Percentiles rank a stretch among this genome's conserved stretches.
phyloP scores from a whole-genome alignment of 2,888 invertebrate genomes.

The Helicoverpa assulta region DNA sequence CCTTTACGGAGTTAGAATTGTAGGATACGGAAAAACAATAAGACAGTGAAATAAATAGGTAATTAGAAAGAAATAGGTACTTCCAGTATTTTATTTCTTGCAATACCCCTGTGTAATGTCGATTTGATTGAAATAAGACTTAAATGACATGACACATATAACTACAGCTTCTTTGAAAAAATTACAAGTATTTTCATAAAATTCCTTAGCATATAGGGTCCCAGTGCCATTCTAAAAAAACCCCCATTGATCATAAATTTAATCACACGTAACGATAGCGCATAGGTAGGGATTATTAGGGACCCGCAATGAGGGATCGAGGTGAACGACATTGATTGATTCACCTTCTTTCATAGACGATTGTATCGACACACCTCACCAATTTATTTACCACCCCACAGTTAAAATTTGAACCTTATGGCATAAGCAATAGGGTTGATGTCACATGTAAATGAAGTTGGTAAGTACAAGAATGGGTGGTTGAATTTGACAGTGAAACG shows the following conservation, averaged over 20 bases:
- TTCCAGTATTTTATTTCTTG: too few relatives aligned
- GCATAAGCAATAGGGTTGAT: neutral
- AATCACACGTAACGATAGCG: constrained; percentile 65
- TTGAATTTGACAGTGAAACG: constrained; percentile 68
- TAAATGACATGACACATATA: too few relatives aligned
- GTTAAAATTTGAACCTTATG: constrained; percentile 33
- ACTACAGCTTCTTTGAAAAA: too few relatives aligned
- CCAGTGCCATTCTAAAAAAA: constrained; percentile 37
- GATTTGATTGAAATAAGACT: neutral
- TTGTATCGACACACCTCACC: constrained; percentile 61
- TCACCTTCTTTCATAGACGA: constrained; percentile 69
- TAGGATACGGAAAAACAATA: constrained; percentile 46
- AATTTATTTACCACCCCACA: constrained; percentile 3
- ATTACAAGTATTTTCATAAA: neutral
- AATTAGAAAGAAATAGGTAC: too few relatives aligned
- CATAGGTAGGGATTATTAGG: constrained; percentile 63
- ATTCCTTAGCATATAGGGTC: constrained; percentile 6
- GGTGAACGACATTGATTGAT: constrained; percentile 79
- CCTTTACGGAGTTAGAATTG: constrained; percentile 16
- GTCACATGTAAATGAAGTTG: constrained; percentile 23
- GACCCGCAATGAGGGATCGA: constrained; percentile 69
- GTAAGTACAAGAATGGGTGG: constrained; percentile 60
- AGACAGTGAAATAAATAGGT: constrained; percentile 4
- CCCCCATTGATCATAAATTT: constrained; percentile 62
- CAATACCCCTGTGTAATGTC: too few relatives aligned